phyloP scores from a whole-genome alignment of 2,888 invertebrate genomes.

The Rhorus exstirpatorius region DNA sequence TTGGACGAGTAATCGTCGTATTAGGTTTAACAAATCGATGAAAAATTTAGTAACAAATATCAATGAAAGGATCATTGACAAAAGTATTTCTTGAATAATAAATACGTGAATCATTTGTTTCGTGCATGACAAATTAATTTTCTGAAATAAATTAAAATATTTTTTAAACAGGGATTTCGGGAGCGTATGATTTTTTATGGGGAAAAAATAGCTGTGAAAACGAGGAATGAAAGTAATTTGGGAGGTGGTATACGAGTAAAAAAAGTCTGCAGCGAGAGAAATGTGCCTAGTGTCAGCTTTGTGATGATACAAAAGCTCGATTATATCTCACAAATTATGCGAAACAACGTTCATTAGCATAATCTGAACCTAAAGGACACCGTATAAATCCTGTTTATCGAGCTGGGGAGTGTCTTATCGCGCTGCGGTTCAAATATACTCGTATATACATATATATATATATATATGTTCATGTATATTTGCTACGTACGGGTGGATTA shows the following conservation, averaged over 20 bases:
- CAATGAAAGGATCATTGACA: too few relatives aligned
- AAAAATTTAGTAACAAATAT: too few relatives aligned
- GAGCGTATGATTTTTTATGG: neutral
- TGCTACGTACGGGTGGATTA: slow-evolving; percentile 56
- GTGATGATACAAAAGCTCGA: slow-evolving; percentile 47
- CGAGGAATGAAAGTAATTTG: slow-evolving; percentile 31
- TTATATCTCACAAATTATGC: slow-evolving; percentile 65
- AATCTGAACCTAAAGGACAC: slow-evolving; percentile 67
- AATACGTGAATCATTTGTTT: too few relatives aligned
- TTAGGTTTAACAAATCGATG: too few relatives aligned
- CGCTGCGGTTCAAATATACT: slow-evolving; percentile 6
- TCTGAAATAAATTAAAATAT: too few relatives aligned
- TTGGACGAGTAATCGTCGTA: too few relatives aligned
- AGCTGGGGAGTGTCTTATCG: slow-evolving; percentile 66
- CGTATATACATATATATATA: slow-evolving; percentile 11
- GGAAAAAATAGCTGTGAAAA: slow-evolving; percentile 9
- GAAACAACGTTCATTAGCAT: slow-evolving; percentile 68
- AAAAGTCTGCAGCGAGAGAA: slow-evolving; percentile 16
- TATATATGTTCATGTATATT: slow-evolving; percentile 32
- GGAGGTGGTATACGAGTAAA: slow-evolving; percentile 1
- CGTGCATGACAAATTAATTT: too few relatives aligned
- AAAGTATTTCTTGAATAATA: too few relatives aligned
- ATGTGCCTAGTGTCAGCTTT: slow-evolving; percentile 32
- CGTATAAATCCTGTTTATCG: slow-evolving; percentile 69
- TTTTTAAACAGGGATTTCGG: too few relatives aligned